Evolutionary conservation across 2,888 invertebrate genomes (phyloP).

Genomic region (Halocaridina rubra): DNA sequence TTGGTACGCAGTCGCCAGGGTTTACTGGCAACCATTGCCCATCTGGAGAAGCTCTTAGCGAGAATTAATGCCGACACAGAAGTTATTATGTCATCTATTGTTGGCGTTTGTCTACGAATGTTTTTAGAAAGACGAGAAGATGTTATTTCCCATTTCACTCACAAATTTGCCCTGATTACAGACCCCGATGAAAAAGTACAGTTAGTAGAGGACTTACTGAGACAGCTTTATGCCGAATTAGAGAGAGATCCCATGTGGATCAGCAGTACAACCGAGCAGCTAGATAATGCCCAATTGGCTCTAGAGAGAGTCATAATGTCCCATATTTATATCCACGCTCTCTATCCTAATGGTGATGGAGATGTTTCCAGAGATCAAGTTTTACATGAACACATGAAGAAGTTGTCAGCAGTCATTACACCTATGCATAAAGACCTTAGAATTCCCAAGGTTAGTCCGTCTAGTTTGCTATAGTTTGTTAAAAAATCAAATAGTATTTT

Average conservation of each 20-base stretch:
- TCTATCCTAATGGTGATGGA: conserved; percentile 97
- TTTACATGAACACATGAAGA: conserved; percentile 87
- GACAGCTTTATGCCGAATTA: conserved; percentile 68
- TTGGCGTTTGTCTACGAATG: conserved; percentile 81
- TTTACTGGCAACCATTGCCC: conserved; percentile 79
- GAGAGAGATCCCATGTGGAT: conserved; percentile 66
- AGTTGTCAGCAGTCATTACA: conserved; percentile 79
- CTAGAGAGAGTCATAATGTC: conserved; percentile 93
- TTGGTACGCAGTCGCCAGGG: conserved; percentile 84
- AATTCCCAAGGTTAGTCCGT: conserved; percentile 76
- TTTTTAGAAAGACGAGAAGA: conserved; percentile 84
- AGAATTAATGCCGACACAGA: conserved; percentile 78
- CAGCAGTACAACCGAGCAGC: conserved; percentile 76
- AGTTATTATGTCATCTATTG: conserved; percentile 80
- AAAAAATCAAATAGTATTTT: neutral
- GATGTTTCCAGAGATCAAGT: conserved; percentile 91
- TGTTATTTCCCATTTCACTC: conserved; percentile 79
- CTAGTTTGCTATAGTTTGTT: neutral
- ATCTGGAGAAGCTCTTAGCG: conserved; percentile 73
- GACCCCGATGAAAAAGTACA: conserved; percentile 93
- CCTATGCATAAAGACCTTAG: conserved; percentile 84
- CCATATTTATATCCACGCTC: conserved; percentile 88
- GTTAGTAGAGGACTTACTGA: conserved; percentile 84
- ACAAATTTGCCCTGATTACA: conserved; percentile 82
- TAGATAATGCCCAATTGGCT: conserved; percentile 82